Evolutionary conservation across 2,113 vertebrate genomes (phyloP).

Genomic region (Misgurnus mizolepis): DNA sequence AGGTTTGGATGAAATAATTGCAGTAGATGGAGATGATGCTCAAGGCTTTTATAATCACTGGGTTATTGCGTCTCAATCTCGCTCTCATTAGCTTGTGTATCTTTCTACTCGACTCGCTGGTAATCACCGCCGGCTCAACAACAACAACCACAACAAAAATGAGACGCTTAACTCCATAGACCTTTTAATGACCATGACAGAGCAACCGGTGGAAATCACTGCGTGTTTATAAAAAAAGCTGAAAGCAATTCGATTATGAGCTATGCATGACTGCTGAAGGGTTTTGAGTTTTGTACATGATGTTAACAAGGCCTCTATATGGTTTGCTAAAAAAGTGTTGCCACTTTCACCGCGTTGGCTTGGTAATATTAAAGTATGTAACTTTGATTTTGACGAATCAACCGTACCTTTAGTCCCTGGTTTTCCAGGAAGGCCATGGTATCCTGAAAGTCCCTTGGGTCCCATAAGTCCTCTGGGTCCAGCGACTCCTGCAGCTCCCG

Average conservation of each 20-base stretch:
- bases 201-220: not conserved
- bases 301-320: not conserved
- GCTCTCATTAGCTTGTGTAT: slow-evolving; percentile 13
- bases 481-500: slow-evolving; percentile 64
- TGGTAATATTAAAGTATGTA: not conserved
- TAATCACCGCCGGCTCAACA: not conserved
- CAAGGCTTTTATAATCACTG: slow-evolving; percentile 5
- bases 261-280: not conserved
- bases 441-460: slow-evolving; percentile 73
- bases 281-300: not conserved
- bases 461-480: slow-evolving; percentile 68
- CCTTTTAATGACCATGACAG: not conserved
- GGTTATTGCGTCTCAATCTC: slow-evolving; percentile 34
- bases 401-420: slow-evolving; percentile 74
- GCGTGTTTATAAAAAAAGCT: not conserved
- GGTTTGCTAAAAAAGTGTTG: too few species aligned
- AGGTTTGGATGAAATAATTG: slow-evolving; percentile 5
- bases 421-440: slow-evolving; percentile 73
- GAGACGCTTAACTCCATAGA: not conserved
- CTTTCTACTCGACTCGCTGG: not conserved
- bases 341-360: not conserved
- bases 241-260: too few species aligned
- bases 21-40: slow-evolving; percentile 10
- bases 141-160: not conserved
- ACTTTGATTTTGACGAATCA: not conserved